Evolutionary conservation across 1,140 invertebrate species (phyloP), one percentile per base, ranked within the genome.

Genomic region (Drosophila tropicalis): DNA sequence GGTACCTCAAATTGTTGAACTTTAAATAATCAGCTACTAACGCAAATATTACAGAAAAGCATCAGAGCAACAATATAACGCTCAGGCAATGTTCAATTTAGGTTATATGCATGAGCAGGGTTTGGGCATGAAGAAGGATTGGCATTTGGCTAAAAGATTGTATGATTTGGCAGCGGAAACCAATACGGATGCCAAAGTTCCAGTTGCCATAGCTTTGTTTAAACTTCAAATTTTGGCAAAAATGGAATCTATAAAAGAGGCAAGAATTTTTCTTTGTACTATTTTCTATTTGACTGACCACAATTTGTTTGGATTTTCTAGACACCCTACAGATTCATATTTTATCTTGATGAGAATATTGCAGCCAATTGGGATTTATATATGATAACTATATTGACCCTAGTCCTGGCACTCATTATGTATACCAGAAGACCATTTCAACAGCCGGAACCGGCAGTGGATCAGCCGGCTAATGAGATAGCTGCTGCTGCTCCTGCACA

Each of bases 51-150:
- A 19, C 92, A 95, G 98, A 76, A 94, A 97, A 64, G 99, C 99
- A 0, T 98, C 97, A 1, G 98, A 99, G 67, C 96, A 98, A 76
- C 97, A 99, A 78, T 96, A 98, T 85, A 99, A 98, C 93, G 97
- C 99, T 0, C 99, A 99, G 92, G 99, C 99, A 5, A 98, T 99
- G 96, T 99, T 99, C 91, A 99, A 99, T 93, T 94, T 99, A 54
- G 99, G 98, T 3, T 99, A 99, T 91, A 99, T 99, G 99, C 98
- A 99, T 92, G 98, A 99, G 93, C 96, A 97, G 84, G 99, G 99
- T 0, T 93, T 99, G 17, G 99, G 99, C 5, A 95, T 99, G 92
- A 93, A 94, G 4, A 94, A 94, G 70, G 96, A 97, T 92, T 94
- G 96, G 78, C 96, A 97, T 92, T 92, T 97, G 36, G 96, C 96